Conservation (phyloP, 64 coral and sea anemone genomes). For the Montipora cactus region DNA sequence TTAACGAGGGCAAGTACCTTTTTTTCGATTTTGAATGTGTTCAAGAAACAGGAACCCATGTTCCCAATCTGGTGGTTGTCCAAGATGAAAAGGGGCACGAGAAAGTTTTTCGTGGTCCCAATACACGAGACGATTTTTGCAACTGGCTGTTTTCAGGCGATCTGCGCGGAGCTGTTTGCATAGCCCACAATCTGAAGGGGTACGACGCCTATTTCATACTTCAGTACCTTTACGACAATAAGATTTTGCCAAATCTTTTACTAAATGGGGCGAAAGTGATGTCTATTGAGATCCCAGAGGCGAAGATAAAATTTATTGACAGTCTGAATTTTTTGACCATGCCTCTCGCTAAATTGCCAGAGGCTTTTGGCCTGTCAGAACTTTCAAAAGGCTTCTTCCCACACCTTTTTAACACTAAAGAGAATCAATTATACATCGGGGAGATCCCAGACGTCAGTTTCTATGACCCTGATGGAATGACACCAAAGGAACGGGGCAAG, state of each 20-base stretch:
- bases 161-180: background rate
- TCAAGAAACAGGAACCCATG: conserved; percentile 13
- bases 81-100: conserved; percentile 44
- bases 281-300: background rate
- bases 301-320: conserved; percentile 2
- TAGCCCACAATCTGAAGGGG: background rate
- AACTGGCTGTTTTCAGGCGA: conserved; percentile 52
- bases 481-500: rapidly evolving
- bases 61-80: conserved; percentile 39
- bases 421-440: conserved; percentile 24
- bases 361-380: conserved; percentile 2
- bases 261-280: conserved; percentile 44
- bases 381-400: conserved; percentile 34
- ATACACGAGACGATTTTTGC: conserved; percentile 36
- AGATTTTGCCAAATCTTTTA: background rate
- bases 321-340: conserved; percentile 55
- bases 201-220: conserved; percentile 59
- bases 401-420: background rate
- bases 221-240: background rate
- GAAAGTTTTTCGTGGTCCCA: background rate
- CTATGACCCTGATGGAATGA: background rate
- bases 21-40: conserved; percentile 74
- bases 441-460: background rate
- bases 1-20: background rate
- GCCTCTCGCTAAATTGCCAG: background rate